Conservation (phyloP, 2,113 vertebrate genomes). For the Dicerorhinus sumatrensis region DNA sequence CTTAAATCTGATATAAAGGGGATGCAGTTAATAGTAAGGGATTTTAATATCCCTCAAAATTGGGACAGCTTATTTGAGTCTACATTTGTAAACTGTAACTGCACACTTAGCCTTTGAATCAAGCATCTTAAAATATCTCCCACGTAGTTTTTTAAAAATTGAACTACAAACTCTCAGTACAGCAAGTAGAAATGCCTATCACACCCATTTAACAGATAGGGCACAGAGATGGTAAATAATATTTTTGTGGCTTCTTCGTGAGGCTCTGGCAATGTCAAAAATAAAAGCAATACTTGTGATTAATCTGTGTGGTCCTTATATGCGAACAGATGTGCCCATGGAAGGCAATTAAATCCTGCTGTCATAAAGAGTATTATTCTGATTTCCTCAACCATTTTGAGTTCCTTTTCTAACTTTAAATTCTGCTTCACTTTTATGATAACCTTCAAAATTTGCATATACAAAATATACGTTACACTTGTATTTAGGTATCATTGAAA, state of each 20-base stretch:
- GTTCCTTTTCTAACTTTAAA: not conserved
- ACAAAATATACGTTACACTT: not conserved
- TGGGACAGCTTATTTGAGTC: not conserved
- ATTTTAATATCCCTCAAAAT: not conserved
- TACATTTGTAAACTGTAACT: constrained; percentile 13
- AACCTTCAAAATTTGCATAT: constrained; percentile 9
- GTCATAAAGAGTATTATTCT: not conserved
- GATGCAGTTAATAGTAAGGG: not conserved
- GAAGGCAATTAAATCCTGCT: not conserved
- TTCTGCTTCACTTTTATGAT: constrained; percentile 51
- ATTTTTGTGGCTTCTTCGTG: not conserved
- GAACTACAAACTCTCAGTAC: not conserved
- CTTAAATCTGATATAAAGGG: not conserved
- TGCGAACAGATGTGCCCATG: not conserved
- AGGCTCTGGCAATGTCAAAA: not conserved
- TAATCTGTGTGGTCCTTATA: not conserved
- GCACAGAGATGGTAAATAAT: not conserved
- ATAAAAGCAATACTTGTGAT: not conserved
- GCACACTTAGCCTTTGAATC: not conserved
- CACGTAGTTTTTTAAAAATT: not conserved
- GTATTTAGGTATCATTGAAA: constrained; percentile 34
- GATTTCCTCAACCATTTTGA: not conserved
- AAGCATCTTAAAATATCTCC: constrained; percentile 40
- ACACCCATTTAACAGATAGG: not conserved
- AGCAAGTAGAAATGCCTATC: not conserved